phyloP scores from a whole-genome alignment of 2,113 vertebrate species.

The Falco punctatus region DNA sequence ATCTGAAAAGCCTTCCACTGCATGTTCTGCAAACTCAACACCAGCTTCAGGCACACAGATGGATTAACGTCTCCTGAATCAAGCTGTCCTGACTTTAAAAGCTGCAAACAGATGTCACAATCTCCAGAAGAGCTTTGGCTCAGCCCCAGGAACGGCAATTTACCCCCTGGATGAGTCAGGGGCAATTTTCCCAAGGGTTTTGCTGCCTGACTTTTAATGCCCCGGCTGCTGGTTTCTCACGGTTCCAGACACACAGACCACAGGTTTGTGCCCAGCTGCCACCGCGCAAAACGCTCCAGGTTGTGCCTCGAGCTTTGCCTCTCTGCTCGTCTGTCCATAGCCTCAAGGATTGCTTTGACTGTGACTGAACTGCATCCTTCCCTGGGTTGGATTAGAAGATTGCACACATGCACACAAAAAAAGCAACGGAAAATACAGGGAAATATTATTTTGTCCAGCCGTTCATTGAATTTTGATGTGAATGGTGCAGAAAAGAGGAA shows the following conservation, averaged over 20 bases:
- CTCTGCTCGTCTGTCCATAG: background rate
- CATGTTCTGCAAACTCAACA: background rate
- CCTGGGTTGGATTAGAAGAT: rapidly evolving
- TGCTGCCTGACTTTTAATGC: background rate
- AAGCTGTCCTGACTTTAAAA: background rate
- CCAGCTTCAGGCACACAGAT: background rate
- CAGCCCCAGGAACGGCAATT: background rate
- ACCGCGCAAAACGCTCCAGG: rapidly evolving
- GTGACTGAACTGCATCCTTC: background rate
- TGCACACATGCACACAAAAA: background rate
- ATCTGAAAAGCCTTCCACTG: background rate
- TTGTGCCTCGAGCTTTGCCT: background rate
- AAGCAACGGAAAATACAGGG: background rate
- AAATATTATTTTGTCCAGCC: background rate
- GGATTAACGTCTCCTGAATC: background rate
- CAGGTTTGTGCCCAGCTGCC: background rate
- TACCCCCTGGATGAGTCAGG: background rate
- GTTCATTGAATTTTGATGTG: background rate
- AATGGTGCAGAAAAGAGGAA: background rate
- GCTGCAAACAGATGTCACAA: conserved; percentile 15
- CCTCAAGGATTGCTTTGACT: background rate
- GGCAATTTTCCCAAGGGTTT: background rate
- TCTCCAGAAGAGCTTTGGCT: background rate
- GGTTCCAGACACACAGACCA: background rate
- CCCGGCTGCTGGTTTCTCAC: background rate